Conservation (phyloP, 2,113 vertebrate genomes). For the Gopherus evgoodei region DNA sequence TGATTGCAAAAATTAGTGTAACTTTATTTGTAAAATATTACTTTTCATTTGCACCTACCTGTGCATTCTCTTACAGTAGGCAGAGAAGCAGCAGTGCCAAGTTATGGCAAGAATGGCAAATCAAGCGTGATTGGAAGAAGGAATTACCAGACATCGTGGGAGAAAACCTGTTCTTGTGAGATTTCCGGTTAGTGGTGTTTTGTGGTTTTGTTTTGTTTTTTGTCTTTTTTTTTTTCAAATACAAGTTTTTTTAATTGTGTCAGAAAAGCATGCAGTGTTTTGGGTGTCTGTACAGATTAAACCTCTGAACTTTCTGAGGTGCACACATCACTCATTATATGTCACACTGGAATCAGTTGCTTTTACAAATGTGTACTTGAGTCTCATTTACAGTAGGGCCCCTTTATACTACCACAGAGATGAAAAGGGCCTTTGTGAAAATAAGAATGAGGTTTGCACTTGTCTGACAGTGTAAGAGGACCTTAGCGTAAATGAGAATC, state of each 20-base stretch:
- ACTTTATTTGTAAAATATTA: neutral
- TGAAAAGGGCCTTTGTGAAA: neutral
- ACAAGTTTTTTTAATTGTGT: neutral
- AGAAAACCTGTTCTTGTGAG: neutral
- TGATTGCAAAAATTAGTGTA: neutral
- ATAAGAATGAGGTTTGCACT: neutral
- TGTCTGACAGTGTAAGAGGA: neutral
- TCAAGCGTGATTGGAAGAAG: neutral
- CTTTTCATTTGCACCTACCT: neutral
- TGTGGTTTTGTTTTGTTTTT: too few species aligned
- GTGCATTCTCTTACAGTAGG: neutral
- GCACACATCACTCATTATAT: neutral
- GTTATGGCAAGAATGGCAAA: neutral
- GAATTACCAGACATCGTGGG: neutral
- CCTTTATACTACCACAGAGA: neutral
- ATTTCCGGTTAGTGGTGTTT: neutral
- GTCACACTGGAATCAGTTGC: neutral
- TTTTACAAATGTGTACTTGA: neutral
- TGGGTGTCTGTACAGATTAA: neutral
- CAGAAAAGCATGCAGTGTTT: accelerated
- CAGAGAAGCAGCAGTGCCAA: neutral
- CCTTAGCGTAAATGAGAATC: neutral
- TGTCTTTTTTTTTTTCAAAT: neutral
- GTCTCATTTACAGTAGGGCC: neutral
- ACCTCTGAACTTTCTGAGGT: neutral